phyloP scores from a whole-genome alignment of 2,797 vertebrate genomes.

The Sebastes kiyomatsui region DNA sequence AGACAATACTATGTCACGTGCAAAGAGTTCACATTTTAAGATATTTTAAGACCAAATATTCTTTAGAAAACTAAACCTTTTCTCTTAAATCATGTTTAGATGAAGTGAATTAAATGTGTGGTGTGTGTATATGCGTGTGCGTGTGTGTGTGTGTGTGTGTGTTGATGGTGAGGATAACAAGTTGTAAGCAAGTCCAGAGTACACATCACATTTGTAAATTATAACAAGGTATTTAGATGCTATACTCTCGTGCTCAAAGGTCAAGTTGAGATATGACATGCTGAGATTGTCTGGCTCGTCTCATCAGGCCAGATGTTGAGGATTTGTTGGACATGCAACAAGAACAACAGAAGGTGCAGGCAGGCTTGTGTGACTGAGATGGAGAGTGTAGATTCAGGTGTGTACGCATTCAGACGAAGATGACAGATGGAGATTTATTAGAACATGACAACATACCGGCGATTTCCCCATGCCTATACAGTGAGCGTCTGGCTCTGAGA shows the following conservation, averaged over 20 bases:
- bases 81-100: background rate
- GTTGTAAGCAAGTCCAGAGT: background rate
- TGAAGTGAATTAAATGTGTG: background rate
- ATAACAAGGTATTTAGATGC: background rate
- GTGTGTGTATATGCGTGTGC: background rate
- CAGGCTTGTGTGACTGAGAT: conserved; percentile 14
- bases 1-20: background rate
- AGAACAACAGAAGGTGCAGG: conserved; percentile 17
- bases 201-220: background rate
- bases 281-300: conserved; percentile 8
- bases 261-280: background rate
- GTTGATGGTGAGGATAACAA: background rate
- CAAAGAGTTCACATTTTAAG: background rate
- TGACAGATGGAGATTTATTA: conserved; percentile 38
- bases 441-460: background rate
- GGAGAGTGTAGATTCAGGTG: conserved; percentile 4
- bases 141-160: too few species aligned
- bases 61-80: background rate
- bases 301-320: conserved; percentile 30
- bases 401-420: background rate
- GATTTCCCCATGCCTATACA: conserved; percentile 13
- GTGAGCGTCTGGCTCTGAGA: background rate
- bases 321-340: conserved; percentile 14
- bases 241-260: background rate
- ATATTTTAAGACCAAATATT: background rate